Evolutionary conservation across 2,888 invertebrate species (phyloP), one percentile per base, ranked within the genome.

Genomic region (Disparrhopalites patrizii): DNA sequence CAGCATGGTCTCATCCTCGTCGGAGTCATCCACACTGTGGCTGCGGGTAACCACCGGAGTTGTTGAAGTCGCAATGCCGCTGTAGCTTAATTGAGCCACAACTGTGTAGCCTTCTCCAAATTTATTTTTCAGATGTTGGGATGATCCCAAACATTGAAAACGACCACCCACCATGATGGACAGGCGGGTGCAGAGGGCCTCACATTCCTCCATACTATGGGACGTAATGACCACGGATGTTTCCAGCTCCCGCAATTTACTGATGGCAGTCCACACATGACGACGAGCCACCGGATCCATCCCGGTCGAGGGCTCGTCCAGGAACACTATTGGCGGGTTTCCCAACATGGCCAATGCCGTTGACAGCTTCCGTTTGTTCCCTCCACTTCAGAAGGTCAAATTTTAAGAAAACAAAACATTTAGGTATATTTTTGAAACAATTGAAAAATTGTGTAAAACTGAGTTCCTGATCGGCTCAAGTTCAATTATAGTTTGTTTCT

Each of bases 251-350:
- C 89, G 82, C 47, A 88, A 84, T 66, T 84, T 83, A 70, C 84
- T 83, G 28, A 91, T 82, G 13, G 87, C 86, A 75, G 87, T 83
- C 93, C 93, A 93, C 10, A 93, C 83, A 68, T 88, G 85, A 65
- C 92, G 82, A 76, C 90, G 85, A 3, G 91, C 89, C 1, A 87
- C 87, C 1, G 90, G 88, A 77, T 92, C 90, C 81, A 90, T 89
- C 40, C 90, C 89, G 80, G 81, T 83, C 1, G 83, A 82, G 7
- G 83, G 83, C 74, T 83, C 82, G 68, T 88, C 89, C 56, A 89
- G 81, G 77, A 87, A 87, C 55, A 89, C 82, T 0, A 89, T 83
- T 0, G 85, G 82, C 1, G 89, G 87, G 70, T 84, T 82, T 0
- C 89, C 89, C 66, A 89, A 79, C 70, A 89, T 80, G 0, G 89